A percentile compares a stretch with the other conserved stretches of the same genome.
phyloP scores from a whole-genome alignment of 2,797 vertebrate species.

The Hipposideros larvatus region DNA sequence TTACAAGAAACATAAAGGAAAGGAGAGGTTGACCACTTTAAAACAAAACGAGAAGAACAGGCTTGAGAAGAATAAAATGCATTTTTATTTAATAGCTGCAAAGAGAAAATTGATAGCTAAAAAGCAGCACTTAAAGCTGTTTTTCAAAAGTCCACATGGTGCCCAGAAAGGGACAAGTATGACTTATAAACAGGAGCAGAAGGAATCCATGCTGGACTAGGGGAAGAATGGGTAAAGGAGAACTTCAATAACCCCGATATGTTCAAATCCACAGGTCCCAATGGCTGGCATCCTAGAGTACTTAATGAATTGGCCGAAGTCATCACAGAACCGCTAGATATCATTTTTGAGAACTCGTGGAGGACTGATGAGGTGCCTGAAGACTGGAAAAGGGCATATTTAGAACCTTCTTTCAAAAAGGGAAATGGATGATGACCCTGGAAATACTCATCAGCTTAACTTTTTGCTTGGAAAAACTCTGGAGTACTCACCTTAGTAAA shows the following conservation, averaged over 20 bases:
- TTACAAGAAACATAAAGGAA: conserved; percentile 22
- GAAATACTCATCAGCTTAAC: conserved; percentile 80
- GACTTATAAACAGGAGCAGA: conserved; percentile 36
- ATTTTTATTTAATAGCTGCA: conserved; percentile 41
- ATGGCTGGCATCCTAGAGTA: conserved; percentile 68
- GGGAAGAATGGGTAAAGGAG: conserved; percentile 66
- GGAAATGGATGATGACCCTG: conserved; percentile 82
- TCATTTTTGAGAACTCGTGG: conserved; percentile 70
- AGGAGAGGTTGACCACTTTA: not conserved
- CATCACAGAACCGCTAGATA: conserved; percentile 67
- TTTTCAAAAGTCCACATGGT: not conserved
- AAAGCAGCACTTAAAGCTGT: conserved; percentile 3
- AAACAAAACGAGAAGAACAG: not conserved
- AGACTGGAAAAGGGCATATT: conserved; percentile 78
- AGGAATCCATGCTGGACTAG: conserved; percentile 52
- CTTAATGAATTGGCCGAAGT: conserved; percentile 71
- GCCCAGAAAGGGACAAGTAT: not conserved
- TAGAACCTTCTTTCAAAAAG: conserved; percentile 81
- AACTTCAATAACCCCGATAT: conserved; percentile 80
- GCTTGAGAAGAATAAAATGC: not conserved
- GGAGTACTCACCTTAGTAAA: conserved; percentile 78
- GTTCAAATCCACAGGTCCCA: conserved; percentile 84
- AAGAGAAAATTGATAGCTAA: conserved; percentile 15
- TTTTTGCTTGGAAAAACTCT: conserved; percentile 81
- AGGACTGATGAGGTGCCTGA: conserved; percentile 72